Evolutionary conservation across 2,797 vertebrate species (phyloP), one percentile per base, ranked within the genome.

Genomic region (Tokudaia muenninki): DNA sequence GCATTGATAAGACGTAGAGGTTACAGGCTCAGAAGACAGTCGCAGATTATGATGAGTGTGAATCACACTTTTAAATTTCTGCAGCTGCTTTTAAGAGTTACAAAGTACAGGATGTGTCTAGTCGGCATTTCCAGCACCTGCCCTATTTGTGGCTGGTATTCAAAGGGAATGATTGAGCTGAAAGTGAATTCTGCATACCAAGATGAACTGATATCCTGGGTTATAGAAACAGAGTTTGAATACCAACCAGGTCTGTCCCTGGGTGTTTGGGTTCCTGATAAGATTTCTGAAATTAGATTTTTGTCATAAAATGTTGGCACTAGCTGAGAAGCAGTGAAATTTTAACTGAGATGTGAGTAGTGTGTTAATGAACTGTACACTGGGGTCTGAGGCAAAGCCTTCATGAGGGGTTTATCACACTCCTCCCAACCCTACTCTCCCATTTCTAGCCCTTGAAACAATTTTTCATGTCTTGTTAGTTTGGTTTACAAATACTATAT

Each of bases 51-150:
- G 59, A 29, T 94, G 92, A 87, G 57, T 34, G 50, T 92, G 96
- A 97, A 29, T 98, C 94, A 94, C 17, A 31, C 50, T 87, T 37
- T 88, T 63, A 88, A 83, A 50, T 81, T 87, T 93, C 77, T 87
- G 82, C 95, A 95, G 96, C 92, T 97, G 91, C 47, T 52, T 89
- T 87, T 70, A 75, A 70, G 81, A 72, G 50, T 90, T 75, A 8
- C 31, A 80, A n/a, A 77, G 67, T 41, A 24, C 19, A 96, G 82
- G 89, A 80, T 95, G 55, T 89, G 55, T 94, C 91, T 95, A 70
- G 72, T 94, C 0, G 37, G 79, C 83, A 37, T 96, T 90, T 94
- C 72, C 81, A 92, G n/a, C 93, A 97, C 90, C 91, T 97, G 70
- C 65, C 74, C 31, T 83, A 17, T 90, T 92, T 83, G 21, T 57